Evolutionary conservation across 2,797 vertebrate genomes (phyloP), one percentile per base, ranked within the genome.

Genomic region (Sebastes trivittatus): DNA sequence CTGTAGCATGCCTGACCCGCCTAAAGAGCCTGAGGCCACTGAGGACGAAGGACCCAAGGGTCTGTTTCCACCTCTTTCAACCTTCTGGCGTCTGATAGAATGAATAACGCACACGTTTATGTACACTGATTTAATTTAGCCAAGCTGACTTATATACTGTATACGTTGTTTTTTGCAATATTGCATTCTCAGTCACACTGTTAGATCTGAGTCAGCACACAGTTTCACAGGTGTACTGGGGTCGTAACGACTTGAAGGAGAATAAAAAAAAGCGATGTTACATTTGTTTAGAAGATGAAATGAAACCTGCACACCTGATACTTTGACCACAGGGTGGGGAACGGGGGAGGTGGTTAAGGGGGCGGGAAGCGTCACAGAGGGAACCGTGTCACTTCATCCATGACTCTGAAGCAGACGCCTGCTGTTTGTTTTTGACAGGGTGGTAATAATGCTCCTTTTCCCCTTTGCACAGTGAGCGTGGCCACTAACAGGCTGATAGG

Each of bases 401-500:
- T 92, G 86, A 80, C 90, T 92, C 89, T 92, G 81, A 88, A 81
- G 91, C 89, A 91, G 88, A 93, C 84, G 88, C 84, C 93, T 93
- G 91, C 91, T 93, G 87, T 92, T 91, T 95, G 80, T 93, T 87
- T 92, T 89, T 94, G 84, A 93, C 93, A 94, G 94, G 95, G 94
- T 95, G 94, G 93, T 94, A 95, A 95, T 95, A 95, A 95, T 95
- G 95, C 96, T 96, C 96, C 85, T 95, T 95, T 98, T 98, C 97
- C 97, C 98, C 96, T 98, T 97, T 97, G 81, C 96, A 97, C 98
- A 99, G 98, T 97, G 97, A 98, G 96, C 97, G 97, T 98, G 98
- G 97, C 97, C 86, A 98, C 98, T 96, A 98, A 98, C 98, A 98
- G 98, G 96, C 98, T 99, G 92, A 99, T 98, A 98, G 98, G 98